These are phyloP conservation scores for Latheticus oryzae DNA, from an alignment of 2,888 invertebrate species.

Conservation along the genomic window DNA sequence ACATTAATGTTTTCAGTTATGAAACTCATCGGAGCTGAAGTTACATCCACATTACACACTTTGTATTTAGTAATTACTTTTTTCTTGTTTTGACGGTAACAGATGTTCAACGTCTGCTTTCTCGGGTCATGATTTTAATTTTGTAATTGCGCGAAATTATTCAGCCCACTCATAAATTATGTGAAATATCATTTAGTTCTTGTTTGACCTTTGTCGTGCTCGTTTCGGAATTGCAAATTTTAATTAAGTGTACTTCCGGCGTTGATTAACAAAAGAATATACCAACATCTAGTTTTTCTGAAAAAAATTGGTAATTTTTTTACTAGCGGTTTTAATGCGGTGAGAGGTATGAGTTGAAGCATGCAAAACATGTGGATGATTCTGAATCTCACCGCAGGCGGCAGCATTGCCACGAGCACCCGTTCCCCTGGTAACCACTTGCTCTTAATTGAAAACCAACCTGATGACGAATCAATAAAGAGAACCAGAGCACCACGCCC, in stretches of 20 bases:
- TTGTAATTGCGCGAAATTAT: slow-evolving; percentile 16
- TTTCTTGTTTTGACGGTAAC: slow-evolving; percentile 20
- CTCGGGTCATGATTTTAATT: slow-evolving; percentile 25
- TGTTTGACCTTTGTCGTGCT: slow-evolving; percentile 3
- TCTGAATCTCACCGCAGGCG: slow-evolving; percentile 48
- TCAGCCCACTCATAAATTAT: slow-evolving; percentile 11
- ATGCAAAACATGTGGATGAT: slow-evolving; percentile 54
- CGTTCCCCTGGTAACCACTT: slow-evolving; percentile 67
- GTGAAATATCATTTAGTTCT: slow-evolving; percentile 6
- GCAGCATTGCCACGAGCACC: slow-evolving; percentile 52
- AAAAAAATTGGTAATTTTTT: slow-evolving; percentile 8
- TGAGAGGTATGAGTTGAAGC: slow-evolving; percentile 37
- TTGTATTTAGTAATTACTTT: slow-evolving; percentile 18
- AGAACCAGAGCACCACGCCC: slow-evolving; percentile 59
- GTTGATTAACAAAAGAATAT: slow-evolving; percentile 13
- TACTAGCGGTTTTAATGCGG: slow-evolving; percentile 8
- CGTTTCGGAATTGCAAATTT: not conserved
- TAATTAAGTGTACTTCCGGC: slow-evolving; percentile 19
- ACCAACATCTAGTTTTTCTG: not conserved
- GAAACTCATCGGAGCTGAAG: slow-evolving; percentile 13
- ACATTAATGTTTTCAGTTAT: slow-evolving; percentile 8
- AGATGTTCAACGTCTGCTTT: slow-evolving; percentile 14
- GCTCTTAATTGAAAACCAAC: slow-evolving; percentile 68
- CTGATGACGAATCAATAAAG: slow-evolving; percentile 68
- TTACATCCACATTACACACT: slow-evolving; percentile 21